Conservation (phyloP, 2,888 invertebrate genomes). For the Pseudococcus jackbeardsleyi region DNA sequence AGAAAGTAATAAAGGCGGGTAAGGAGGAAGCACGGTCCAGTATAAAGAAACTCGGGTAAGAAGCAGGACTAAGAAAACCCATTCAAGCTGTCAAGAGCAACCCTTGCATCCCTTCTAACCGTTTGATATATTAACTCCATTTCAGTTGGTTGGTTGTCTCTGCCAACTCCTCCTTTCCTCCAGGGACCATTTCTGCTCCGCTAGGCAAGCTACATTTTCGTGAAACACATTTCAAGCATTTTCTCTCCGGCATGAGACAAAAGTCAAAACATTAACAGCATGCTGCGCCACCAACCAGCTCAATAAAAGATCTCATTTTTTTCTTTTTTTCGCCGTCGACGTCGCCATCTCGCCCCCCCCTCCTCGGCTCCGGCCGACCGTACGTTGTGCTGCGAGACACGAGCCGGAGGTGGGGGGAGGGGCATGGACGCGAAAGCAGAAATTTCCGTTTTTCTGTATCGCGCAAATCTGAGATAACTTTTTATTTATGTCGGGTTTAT, state of each 20-base stretch:
- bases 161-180: constrained; percentile 63
- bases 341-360: not conserved
- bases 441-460: constrained; percentile 48
- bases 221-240: constrained; percentile 63
- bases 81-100: constrained; percentile 70
- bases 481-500: constrained; percentile 54
- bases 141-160: constrained; percentile 64
- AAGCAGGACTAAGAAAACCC: constrained; percentile 68
- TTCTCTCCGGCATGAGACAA: constrained; percentile 62
- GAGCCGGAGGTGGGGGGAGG: not conserved
- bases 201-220: constrained; percentile 64
- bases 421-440: constrained; percentile 7
- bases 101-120: constrained; percentile 64
- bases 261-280: constrained; percentile 64
- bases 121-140: constrained; percentile 64
- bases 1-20: constrained; percentile 59
- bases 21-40: constrained; percentile 62
- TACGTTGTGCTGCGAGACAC: not conserved
- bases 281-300: constrained; percentile 62
- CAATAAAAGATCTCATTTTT: constrained; percentile 60
- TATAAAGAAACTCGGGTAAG: constrained; percentile 70
- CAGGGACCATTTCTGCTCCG: constrained; percentile 63
- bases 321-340: constrained; percentile 57
- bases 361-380: not conserved
- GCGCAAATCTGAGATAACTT: constrained; percentile 41